A percentile compares a stretch with the other conserved stretches of the same genome.
These are phyloP conservation scores for Alexandromys fortis DNA, from an alignment of 2,113 vertebrate genomes.

Conservation along the genomic window DNA sequence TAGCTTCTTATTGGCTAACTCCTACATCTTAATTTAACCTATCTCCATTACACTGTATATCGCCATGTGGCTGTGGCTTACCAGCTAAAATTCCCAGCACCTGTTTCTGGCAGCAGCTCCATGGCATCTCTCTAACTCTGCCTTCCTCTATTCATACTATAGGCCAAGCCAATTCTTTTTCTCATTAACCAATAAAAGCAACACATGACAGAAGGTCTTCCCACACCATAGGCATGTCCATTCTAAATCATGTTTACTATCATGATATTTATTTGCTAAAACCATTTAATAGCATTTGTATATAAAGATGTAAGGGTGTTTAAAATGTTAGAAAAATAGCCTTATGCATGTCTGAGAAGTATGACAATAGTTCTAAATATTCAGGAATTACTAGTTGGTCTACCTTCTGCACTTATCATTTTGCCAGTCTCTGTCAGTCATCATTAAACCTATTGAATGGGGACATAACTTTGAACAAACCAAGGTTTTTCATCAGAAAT, in stretches of 20 bases:
- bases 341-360: rapidly evolving
- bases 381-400: rapidly evolving
- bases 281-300: not conserved
- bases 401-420: not conserved
- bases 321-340: not conserved
- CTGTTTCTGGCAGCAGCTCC: too few relatives aligned
- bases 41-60: too few relatives aligned
- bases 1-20: too few relatives aligned
- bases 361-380: not conserved
- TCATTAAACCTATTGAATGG: not conserved
- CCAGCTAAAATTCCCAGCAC: too few relatives aligned
- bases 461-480: rapidly evolving
- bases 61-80: too few relatives aligned
- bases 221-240: not conserved
- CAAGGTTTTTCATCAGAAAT: not conserved
- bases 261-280: not conserved
- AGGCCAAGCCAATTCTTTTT: too few relatives aligned
- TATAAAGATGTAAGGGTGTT: not conserved
- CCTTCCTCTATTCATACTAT: too few relatives aligned
- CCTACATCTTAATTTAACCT: too few relatives aligned
- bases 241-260: not conserved
- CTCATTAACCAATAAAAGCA: too few relatives aligned
- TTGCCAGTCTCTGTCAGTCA: too few relatives aligned
- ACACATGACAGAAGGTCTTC: too few relatives aligned
- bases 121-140: too few relatives aligned